Base-by-base conservation (phyloP, 2,888 invertebrate genomes). In the Ormia ochracea region DNA sequence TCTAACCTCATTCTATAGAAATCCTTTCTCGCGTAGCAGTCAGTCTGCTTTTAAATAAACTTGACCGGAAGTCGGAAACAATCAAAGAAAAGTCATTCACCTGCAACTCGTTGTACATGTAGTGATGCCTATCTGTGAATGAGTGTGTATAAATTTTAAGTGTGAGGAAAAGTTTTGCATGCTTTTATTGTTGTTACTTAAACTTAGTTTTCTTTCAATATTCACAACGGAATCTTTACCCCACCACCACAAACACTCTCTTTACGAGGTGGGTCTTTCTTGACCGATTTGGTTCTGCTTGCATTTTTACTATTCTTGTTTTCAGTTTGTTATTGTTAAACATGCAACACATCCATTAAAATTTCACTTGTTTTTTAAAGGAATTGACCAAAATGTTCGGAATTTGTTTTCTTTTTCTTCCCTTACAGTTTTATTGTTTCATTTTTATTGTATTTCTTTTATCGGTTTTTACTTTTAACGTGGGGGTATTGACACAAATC, bases 51-150 rank as follows among this genome's bases (percentile, higher is more conserved):
- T 14, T 50, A 80, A 72, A 80, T 56, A 81, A 82, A 82, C 84
- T 88, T 88, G 88, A 86, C 88, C 87, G 87, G 88, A 88, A 88
- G 85, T 84, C 82, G 86, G 83, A 87, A 86, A 84, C 83, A 83
- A 84, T 84, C 83, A 82, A 61, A 84, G 68, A 76, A 86, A 84
- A 87, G 88, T 88, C 87, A 87, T 87, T 88, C 88, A 87, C 87
- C 87, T 85, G 87, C 78, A 78, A 80, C 77, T 74, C 19, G 1
- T 10, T 45, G 3, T 36, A 19, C 10, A 17, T n/a, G n/a, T n/a
- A n/a, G n/a, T n/a, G n/a, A n/a, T n/a, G n/a, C n/a, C n/a, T n/a
- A n/a, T n/a, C n/a, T n/a, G n/a, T 23, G 56, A 31, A 17, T 14
- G 14, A 14, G 26, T 65, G 28, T 54, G 33, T 50, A 38, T 21